A percentile compares a stretch with the other conserved stretches of the same genome.
phyloP scores from a whole-genome alignment of 1,140 invertebrate species.

The Chironomus tepperi region DNA sequence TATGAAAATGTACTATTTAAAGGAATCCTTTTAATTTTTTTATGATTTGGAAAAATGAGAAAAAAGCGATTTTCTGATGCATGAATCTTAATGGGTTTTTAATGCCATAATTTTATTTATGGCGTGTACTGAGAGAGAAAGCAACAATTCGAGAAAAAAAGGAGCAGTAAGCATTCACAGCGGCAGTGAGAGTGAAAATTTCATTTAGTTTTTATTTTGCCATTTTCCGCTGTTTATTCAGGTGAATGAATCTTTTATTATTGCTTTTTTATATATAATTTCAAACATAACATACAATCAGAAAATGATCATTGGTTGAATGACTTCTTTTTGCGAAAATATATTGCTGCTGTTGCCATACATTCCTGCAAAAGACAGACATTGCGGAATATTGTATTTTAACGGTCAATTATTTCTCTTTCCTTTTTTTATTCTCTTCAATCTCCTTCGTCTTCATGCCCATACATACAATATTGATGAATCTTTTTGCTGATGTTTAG shows the following conservation, averaged over 20 bases:
- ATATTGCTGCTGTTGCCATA: not conserved
- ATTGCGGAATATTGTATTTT: conserved; percentile 2
- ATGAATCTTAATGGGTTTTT: conserved; percentile 24
- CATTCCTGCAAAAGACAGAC: conserved; percentile 6
- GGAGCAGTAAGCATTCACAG: not conserved
- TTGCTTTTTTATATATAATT: not conserved
- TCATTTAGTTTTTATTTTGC: not conserved
- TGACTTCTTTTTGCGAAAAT: not conserved
- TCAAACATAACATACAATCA: not conserved
- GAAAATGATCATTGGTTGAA: conserved; percentile 13
- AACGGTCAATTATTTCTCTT: not conserved
- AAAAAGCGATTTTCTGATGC: conserved; percentile 23
- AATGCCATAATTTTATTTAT: conserved; percentile 23
- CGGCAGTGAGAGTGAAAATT: not conserved
- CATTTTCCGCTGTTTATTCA: conserved; percentile 12
- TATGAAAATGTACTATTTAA: conserved; percentile 16
- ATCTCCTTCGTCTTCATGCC: no score
- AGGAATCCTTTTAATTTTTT: conserved; percentile 19
- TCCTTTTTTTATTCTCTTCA: no score
- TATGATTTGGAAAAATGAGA: conserved; percentile 22
- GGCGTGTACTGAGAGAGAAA: not conserved
- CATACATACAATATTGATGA: no score
- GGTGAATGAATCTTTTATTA: conserved; percentile 14
- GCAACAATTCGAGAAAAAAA: not conserved
- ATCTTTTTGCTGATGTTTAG: not conserved